These are phyloP conservation scores for Athripsodes cinereus DNA, from an alignment of 2,888 invertebrate genomes.

Conservation along the genomic window DNA sequence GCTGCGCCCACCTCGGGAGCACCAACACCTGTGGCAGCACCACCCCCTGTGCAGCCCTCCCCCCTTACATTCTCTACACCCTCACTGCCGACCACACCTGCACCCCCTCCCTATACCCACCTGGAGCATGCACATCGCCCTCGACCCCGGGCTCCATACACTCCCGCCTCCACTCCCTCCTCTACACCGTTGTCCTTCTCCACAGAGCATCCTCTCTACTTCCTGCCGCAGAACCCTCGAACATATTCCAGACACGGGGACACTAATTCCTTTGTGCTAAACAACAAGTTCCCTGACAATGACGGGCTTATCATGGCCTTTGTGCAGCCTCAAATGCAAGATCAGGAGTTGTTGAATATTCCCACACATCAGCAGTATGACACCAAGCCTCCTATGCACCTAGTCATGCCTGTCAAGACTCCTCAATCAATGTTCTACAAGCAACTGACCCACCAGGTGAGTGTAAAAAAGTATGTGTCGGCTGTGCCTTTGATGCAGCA, in stretches of 20 bases:
- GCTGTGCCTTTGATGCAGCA: not conserved
- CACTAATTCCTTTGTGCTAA: not conserved
- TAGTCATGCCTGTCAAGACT: not conserved
- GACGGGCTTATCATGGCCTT: not conserved
- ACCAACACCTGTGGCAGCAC: conserved; percentile 25
- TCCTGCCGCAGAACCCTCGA: conserved; percentile 1
- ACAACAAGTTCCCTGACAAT: not conserved
- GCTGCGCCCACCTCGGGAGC: conserved; percentile 34
- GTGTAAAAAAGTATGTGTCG: not conserved
- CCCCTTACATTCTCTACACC: conserved; percentile 30
- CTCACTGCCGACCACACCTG: conserved; percentile 28
- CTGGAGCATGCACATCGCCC: not conserved
- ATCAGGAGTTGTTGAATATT: not conserved
- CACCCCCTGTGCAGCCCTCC: conserved; percentile 23
- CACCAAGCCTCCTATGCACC: not conserved
- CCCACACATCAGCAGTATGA: not conserved
- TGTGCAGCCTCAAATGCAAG: not conserved
- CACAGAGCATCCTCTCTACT: not conserved
- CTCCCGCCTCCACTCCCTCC: conserved; percentile 8
- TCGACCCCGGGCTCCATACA: not conserved
- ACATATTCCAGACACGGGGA: not conserved
- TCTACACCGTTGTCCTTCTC: not conserved
- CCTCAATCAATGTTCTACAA: not conserved
- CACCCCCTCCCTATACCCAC: conserved; percentile 2
- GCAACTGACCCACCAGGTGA: not conserved